A percentile compares a stretch with the other conserved stretches of the same genome.
Evolutionary conservation across 2,888 invertebrate genomes (phyloP).

Genomic region (Diaprepes abbreviatus): DNA sequence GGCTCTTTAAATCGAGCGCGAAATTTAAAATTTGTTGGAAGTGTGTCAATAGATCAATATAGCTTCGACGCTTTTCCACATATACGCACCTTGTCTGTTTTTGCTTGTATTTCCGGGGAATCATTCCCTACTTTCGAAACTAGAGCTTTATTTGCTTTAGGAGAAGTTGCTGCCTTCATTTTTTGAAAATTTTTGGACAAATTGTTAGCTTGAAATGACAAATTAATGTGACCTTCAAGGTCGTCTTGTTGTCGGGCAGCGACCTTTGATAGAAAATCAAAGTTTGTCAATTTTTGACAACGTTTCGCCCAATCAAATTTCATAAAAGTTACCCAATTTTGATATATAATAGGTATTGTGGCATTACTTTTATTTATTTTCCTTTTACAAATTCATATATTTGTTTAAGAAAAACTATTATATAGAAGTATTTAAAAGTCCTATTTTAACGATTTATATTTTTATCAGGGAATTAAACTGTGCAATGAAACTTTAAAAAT

Average conservation of each 20-base stretch:
- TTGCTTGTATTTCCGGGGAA: conserved; percentile 14
- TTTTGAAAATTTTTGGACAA: neutral
- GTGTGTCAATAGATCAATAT: conserved; percentile 25
- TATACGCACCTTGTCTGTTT: conserved; percentile 30
- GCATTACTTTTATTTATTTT: too few species aligned
- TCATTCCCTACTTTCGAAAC: conserved; percentile 33
- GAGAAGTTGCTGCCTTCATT: conserved; percentile 38
- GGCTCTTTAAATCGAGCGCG: conserved; percentile 37
- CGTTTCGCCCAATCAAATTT: too few species aligned
- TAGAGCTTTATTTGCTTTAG: conserved; percentile 18
- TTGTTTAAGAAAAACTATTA: too few species aligned
- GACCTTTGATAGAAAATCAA: too few species aligned
- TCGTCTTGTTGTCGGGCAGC: conserved; percentile 1
- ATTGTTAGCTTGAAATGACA: neutral
- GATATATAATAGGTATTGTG: too few species aligned
- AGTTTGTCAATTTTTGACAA: too few species aligned
- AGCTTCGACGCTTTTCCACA: conserved; percentile 12
- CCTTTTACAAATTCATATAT: too few species aligned
- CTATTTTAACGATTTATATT: too few species aligned
- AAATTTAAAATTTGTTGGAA: conserved; percentile 34
- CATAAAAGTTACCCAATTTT: too few species aligned
- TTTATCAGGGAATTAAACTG: too few species aligned
- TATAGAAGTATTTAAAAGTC: too few species aligned
- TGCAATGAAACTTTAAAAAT: too few species aligned
- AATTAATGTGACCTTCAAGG: conserved; percentile 7